Percentiles rank a stretch among this genome's conserved stretches.
Conservation (phyloP, 2,113 vertebrate species). For the Ptilorrhoa leucosticta region DNA sequence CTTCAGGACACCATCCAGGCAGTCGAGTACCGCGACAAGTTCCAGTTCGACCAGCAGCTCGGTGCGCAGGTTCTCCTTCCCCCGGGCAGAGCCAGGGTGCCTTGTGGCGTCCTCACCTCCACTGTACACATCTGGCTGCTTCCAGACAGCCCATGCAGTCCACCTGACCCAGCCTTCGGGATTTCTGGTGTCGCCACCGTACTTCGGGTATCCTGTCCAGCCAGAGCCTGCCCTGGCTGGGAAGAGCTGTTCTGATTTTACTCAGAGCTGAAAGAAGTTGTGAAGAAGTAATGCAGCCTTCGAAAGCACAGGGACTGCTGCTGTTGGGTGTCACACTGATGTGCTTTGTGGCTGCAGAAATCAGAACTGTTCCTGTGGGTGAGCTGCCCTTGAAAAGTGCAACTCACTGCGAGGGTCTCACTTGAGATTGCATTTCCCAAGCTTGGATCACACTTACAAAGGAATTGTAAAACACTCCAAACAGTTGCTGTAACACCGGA, state of each 20-base stretch:
- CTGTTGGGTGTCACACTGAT: not conserved
- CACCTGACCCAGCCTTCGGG: slow-evolving; percentile 75
- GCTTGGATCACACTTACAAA: not conserved
- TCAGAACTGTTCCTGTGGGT: not conserved
- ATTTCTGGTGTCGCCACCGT: slow-evolving; percentile 87
- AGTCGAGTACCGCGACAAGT: slow-evolving; percentile 92
- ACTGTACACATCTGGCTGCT: slow-evolving; percentile 78
- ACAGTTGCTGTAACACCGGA: not conserved
- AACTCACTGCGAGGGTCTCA: no score
- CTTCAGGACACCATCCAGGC: slow-evolving; percentile 86
- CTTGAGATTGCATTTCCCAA: not conserved
- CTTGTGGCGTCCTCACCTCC: slow-evolving; percentile 80
- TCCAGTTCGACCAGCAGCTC: slow-evolving; percentile 88
- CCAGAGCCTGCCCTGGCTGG: slow-evolving; percentile 79
- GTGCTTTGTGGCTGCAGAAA: not conserved
- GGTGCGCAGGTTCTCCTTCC: slow-evolving; percentile 83
- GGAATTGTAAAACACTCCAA: not conserved
- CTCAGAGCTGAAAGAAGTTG: slow-evolving; percentile 79
- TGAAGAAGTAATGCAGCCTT: rapidly evolving
- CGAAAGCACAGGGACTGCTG: not conserved
- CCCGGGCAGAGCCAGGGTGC: slow-evolving; percentile 77
- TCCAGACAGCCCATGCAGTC: slow-evolving; percentile 65
- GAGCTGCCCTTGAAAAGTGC: not conserved
- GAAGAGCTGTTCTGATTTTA: slow-evolving; percentile 87
- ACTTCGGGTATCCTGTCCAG: slow-evolving; percentile 85